Evolutionary conservation across 2,888 invertebrate species (phyloP).

Genomic region (Lutraria lutraria): DNA sequence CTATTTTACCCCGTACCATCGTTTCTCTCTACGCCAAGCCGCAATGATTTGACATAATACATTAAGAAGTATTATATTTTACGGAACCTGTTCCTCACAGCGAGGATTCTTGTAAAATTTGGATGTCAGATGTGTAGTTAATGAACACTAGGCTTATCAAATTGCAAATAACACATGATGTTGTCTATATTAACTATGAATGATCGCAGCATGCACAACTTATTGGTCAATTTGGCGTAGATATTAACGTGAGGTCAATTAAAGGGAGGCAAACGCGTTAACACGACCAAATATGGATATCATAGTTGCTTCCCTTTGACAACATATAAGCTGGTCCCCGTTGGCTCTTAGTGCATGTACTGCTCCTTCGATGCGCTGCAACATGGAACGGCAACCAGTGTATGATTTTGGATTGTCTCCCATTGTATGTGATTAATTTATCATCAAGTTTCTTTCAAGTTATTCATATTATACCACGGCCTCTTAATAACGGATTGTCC

Average conservation of each 20-base stretch:
- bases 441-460: too few relatives aligned
- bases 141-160: not conserved
- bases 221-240: not conserved
- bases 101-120: not conserved
- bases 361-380: too few relatives aligned
- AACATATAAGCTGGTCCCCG: too few relatives aligned
- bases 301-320: not conserved
- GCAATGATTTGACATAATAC: conserved; percentile 17
- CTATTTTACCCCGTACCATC: not conserved
- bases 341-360: too few relatives aligned
- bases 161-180: not conserved
- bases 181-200: not conserved
- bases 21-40: not conserved
- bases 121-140: not conserved
- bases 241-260: not conserved
- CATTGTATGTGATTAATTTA: too few relatives aligned
- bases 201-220: not conserved
- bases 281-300: not conserved
- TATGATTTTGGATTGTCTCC: too few relatives aligned
- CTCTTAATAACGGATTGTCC: too few relatives aligned
- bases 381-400: too few relatives aligned
- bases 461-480: too few relatives aligned
- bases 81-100: not conserved
- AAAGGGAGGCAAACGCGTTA: not conserved
- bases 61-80: not conserved